Evolutionary conservation across 2,797 vertebrate genomes (phyloP).

Genomic region (Pseudomugil tenellus): DNA sequence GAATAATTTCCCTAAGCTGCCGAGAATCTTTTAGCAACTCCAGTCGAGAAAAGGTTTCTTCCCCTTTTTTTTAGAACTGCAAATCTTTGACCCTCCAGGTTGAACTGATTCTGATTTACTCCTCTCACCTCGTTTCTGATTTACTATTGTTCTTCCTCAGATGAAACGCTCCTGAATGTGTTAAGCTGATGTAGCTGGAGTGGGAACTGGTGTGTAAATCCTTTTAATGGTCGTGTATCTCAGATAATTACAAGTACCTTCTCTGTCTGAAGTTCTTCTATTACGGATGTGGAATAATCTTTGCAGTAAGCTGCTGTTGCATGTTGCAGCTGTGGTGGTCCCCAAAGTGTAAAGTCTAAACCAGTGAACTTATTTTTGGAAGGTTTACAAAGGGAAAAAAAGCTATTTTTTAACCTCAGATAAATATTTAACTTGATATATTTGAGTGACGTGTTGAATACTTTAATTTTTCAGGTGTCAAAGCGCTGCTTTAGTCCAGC

Average conservation of each 20-base stretch:
- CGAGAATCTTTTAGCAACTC: background rate
- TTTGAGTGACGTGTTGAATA: slow-evolving; percentile 21
- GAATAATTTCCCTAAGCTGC: background rate
- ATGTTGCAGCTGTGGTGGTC: too few relatives aligned
- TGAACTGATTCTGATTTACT: slow-evolving; percentile 8
- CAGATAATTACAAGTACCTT: slow-evolving; percentile 52
- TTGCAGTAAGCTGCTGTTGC: slow-evolving; percentile 28
- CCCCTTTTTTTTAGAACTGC: background rate
- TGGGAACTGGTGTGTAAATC: slow-evolving; percentile 47
- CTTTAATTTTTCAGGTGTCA: slow-evolving; percentile 55
- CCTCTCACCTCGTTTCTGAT: background rate
- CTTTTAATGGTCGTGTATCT: slow-evolving; percentile 44
- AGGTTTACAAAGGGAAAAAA: too few relatives aligned
- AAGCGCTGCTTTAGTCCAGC: slow-evolving; percentile 49
- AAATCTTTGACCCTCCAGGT: background rate
- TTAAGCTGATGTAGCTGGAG: slow-evolving; percentile 61
- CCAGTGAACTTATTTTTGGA: slow-evolving; percentile 33
- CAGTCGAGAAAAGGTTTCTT: background rate
- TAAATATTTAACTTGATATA: too few relatives aligned
- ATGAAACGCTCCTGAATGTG: slow-evolving; percentile 54
- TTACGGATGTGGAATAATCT: slow-evolving; percentile 47
- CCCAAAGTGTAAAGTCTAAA: too few relatives aligned
- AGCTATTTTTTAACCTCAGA: too few relatives aligned
- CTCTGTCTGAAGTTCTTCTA: slow-evolving; percentile 32
- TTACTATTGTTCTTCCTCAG: slow-evolving; percentile 6